Percentiles rank a stretch among this genome's conserved stretches.
Conservation (phyloP, 2,888 invertebrate genomes). For the Pseudococcus longispinus region DNA sequence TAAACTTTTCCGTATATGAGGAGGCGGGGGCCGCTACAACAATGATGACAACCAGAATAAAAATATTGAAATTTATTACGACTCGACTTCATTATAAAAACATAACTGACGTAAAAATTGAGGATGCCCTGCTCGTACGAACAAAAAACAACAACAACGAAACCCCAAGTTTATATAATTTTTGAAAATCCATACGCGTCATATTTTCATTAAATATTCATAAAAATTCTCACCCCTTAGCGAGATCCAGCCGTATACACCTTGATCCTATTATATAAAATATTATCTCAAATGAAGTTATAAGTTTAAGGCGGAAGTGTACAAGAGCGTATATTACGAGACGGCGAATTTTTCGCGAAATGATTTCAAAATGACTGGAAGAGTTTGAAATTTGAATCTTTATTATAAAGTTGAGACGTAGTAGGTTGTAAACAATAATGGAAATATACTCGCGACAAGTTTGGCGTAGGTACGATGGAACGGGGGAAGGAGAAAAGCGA, state of each 20-base stretch:
- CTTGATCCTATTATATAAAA: not conserved
- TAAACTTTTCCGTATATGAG: too few species aligned
- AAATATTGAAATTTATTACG: not conserved
- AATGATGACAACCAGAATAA: not conserved
- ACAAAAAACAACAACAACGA: not conserved
- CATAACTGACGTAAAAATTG: not conserved
- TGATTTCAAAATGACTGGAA: not conserved
- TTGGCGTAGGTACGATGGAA: too few species aligned
- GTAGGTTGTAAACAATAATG: not conserved
- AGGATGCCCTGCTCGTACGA: not conserved
- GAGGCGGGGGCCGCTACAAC: too few species aligned
- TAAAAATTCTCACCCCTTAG: not conserved
- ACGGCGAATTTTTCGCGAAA: not conserved
- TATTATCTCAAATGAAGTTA: not conserved
- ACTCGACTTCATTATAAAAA: not conserved
- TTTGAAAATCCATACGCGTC: not conserved
- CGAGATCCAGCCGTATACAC: not conserved
- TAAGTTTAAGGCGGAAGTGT: not conserved
- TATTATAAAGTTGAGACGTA: not conserved
- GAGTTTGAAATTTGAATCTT: conserved; percentile 6
- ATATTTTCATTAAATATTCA: conserved; percentile 19
- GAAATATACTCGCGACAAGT: not conserved
- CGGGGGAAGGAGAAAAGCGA: not conserved
- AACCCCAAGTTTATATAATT: not conserved
- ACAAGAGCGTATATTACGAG: not conserved